These are phyloP conservation scores for Bradypus variegatus DNA, from an alignment of 2,797 vertebrate species.

Conservation along the genomic window DNA sequence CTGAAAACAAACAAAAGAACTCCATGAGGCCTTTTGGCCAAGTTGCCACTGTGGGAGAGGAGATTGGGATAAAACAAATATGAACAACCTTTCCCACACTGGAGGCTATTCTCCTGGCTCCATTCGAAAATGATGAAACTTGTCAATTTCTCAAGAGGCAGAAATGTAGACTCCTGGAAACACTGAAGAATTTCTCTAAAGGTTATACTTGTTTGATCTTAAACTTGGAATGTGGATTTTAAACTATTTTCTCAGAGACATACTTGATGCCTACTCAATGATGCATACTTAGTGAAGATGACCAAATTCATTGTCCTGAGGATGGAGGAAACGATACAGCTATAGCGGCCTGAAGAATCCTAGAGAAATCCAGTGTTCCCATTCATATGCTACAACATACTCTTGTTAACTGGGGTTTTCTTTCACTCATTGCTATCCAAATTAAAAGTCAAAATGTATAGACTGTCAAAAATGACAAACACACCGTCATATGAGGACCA, in stretches of 20 bases:
- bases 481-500: background rate
- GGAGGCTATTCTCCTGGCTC: background rate
- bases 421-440: slow-evolving; percentile 23
- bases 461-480: background rate
- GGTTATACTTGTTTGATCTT: background rate
- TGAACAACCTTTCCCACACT: background rate
- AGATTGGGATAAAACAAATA: background rate
- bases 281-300: background rate
- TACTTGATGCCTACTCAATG: too few species aligned
- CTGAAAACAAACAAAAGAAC: background rate
- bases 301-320: too few species aligned
- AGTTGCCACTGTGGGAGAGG: background rate
- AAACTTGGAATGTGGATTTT: background rate
- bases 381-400: background rate
- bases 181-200: background rate
- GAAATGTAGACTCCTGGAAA: slow-evolving; percentile 5
- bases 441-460: slow-evolving; percentile 24
- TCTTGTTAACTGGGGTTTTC: background rate
- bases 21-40: background rate
- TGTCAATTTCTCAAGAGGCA: background rate
- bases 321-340: background rate
- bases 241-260: too few species aligned
- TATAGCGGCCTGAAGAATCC: background rate
- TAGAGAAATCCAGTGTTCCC: background rate
- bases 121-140: background rate